phyloP scores from a whole-genome alignment of 1,140 invertebrate species.

The Antheraea pernyi region DNA sequence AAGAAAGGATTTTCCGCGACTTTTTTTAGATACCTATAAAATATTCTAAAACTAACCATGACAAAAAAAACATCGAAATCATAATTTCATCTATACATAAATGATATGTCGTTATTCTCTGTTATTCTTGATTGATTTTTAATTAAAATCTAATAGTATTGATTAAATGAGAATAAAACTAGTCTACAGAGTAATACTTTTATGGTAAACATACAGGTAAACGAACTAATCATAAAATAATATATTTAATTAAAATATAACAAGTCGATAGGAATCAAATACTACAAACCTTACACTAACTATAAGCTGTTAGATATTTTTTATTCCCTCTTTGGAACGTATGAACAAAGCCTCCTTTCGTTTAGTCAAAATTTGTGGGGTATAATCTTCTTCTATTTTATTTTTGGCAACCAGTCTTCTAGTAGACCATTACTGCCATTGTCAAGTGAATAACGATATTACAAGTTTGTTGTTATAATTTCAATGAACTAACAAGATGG shows the following conservation, averaged over 20 bases:
- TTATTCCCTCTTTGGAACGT: no score
- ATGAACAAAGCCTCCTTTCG: no score
- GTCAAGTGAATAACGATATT: no score
- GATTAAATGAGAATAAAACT: conserved; percentile 24
- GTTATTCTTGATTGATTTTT: conserved; percentile 55
- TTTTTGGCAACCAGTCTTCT: no score
- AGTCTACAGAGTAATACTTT: conserved; percentile 40
- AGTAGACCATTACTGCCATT: no score
- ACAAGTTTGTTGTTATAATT: no score
- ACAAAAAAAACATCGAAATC: background rate
- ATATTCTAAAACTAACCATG: background rate
- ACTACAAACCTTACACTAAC: no score
- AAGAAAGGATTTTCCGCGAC: background rate
- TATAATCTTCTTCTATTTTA: no score
- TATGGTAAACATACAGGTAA: conserved; percentile 27
- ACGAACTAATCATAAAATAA: background rate
- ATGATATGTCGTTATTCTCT: conserved; percentile 63
- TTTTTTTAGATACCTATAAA: conserved; percentile 1
- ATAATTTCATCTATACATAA: conserved; percentile 11
- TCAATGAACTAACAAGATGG: no score
- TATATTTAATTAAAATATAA: background rate
- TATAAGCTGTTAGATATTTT: no score
- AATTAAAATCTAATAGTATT: conserved; percentile 13
- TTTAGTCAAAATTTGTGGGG: no score
- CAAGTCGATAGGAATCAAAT: background rate